Evolutionary conservation across 2,113 vertebrate genomes (phyloP).

Genomic region (Serilophus lunatus): DNA sequence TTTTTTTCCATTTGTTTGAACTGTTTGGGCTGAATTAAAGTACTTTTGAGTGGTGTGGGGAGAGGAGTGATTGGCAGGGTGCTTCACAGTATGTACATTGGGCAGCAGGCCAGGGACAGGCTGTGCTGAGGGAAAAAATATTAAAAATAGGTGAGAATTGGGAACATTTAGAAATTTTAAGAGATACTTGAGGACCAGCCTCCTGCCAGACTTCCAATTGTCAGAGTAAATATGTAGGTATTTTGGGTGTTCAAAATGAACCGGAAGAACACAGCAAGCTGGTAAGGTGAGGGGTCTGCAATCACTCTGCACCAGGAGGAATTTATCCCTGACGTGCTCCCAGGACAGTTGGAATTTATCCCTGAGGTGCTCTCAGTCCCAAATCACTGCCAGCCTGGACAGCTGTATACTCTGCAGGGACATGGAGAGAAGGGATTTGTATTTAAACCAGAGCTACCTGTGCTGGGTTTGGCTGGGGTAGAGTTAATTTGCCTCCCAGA

Average conservation of each 20-base stretch:
- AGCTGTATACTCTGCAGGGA: background rate
- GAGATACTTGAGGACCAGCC: background rate
- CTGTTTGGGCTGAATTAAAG: background rate
- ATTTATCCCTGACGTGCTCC: no score
- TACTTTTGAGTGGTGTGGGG: background rate
- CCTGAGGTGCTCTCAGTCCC: background rate
- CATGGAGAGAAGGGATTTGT: background rate
- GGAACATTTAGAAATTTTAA: background rate
- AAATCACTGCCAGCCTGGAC: background rate
- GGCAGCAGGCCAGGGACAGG: background rate
- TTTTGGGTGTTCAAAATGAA: background rate
- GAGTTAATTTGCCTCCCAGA: background rate
- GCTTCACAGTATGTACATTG: background rate
- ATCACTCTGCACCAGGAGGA: background rate
- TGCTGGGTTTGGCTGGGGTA: background rate
- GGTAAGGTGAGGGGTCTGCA: background rate
- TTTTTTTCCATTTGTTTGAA: background rate
- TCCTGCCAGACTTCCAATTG: background rate
- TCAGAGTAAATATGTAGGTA: background rate
- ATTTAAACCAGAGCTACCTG: background rate
- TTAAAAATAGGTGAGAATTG: background rate
- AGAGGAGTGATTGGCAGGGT: background rate
- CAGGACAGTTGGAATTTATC: background rate
- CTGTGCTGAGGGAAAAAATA: background rate
- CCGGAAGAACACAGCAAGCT: background rate